phyloP scores from a whole-genome alignment of 2,113 vertebrate genomes.

The Lophura nycthemera region DNA sequence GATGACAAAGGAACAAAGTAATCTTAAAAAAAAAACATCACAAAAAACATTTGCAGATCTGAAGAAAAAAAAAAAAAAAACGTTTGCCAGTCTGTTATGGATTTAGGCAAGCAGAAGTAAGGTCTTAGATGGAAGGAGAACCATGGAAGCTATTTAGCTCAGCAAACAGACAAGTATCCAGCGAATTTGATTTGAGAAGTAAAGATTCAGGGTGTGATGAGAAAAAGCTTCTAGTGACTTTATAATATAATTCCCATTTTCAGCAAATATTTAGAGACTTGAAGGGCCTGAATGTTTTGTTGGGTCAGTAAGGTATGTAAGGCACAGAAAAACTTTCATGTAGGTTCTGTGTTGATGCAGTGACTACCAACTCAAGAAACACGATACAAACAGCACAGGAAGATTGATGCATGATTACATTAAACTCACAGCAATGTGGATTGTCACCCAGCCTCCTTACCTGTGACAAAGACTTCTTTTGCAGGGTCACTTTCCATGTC shows the following conservation, averaged over 20 bases:
- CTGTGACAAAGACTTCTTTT: conserved; percentile 89
- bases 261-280: not conserved
- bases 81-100: not conserved
- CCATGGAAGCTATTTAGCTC: not conserved
- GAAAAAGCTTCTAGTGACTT: not conserved
- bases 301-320: not conserved
- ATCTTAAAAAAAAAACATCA: not conserved
- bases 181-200: not conserved
- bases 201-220: not conserved
- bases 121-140: not conserved
- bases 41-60: not conserved
- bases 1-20: not conserved
- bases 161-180: not conserved
- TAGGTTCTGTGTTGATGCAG: not conserved
- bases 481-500: conserved; percentile 85
- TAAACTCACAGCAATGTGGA: not conserved
- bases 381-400: accelerated
- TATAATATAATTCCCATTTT: not conserved
- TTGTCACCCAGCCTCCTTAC: conserved; percentile 59
- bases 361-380: not conserved
- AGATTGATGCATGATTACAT: not conserved
- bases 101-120: not conserved
- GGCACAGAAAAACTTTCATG: not conserved
- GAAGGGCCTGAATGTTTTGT: not conserved
- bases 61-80: not conserved